Evolutionary conservation across 2,113 vertebrate genomes (phyloP).

Genomic region (Myotis lucifugus): DNA sequence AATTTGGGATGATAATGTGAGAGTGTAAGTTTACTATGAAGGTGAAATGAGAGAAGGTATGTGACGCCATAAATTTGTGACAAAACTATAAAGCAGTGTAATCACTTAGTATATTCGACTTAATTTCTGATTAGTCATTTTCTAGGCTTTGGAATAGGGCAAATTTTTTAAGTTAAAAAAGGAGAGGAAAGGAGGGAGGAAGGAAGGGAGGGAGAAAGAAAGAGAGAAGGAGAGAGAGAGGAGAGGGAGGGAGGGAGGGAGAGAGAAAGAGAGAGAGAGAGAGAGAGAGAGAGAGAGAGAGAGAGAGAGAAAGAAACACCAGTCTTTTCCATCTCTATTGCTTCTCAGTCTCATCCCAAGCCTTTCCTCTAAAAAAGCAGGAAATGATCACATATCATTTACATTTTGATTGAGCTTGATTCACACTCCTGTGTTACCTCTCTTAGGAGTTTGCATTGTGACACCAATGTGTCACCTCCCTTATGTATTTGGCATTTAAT

Average conservation of each 20-base stretch:
- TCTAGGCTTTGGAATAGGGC: not conserved
- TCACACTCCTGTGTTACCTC: not conserved
- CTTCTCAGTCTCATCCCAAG: not conserved
- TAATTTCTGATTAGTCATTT: not conserved
- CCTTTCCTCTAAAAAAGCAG: not conserved
- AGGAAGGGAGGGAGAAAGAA: too few relatives aligned
- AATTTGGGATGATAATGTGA: not conserved
- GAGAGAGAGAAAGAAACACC: too few relatives aligned
- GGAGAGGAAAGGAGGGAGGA: not conserved
- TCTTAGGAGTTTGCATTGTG: not conserved
- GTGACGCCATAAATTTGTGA: not conserved
- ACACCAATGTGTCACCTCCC: not conserved
- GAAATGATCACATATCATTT: not conserved
- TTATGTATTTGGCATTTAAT: not conserved
- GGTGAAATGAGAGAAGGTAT: not conserved
- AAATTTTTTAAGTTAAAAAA: not conserved
- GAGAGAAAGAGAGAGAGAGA: not conserved
- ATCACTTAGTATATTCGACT: not conserved
- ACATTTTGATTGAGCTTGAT: not conserved
- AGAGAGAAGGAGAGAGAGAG: not conserved
- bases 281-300: not conserved
- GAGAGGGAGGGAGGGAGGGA: not conserved
- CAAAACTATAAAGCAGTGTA: not conserved
- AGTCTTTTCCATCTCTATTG: not conserved
- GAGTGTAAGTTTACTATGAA: not conserved